Evolutionary conservation across 2,888 invertebrate species (phyloP).

Genomic region (Penaeus monodon): DNA sequence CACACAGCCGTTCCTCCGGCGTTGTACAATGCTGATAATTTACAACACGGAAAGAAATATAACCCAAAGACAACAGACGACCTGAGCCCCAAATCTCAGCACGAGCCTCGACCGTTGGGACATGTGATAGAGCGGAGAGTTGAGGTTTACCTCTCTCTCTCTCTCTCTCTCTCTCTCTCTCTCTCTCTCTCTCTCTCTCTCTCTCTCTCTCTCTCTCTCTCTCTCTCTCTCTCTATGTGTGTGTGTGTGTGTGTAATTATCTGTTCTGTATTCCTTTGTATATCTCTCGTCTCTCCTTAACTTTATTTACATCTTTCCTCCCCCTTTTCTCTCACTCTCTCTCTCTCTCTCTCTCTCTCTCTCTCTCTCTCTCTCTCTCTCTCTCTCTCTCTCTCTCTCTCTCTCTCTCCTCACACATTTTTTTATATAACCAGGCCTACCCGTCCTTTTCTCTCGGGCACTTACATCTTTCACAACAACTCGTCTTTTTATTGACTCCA

Average conservation of each 20-base stretch:
- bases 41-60: slow-evolving; percentile 1
- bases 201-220: not conserved
- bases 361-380: too few relatives aligned
- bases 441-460: too few relatives aligned
- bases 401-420: not conserved
- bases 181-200: not conserved
- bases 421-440: too few relatives aligned
- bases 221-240: not conserved
- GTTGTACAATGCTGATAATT: not conserved
- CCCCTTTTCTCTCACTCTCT: not conserved
- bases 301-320: too few relatives aligned
- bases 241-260: too few relatives aligned
- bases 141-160: not conserved
- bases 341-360: too few relatives aligned
- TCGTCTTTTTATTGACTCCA: too few relatives aligned
- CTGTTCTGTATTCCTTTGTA: too few relatives aligned
- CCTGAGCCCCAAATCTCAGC: slow-evolving; percentile 26
- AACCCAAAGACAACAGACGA: slow-evolving; percentile 34
- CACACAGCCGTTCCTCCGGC: not conserved
- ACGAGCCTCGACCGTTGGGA: slow-evolving; percentile 49
- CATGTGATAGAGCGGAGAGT: not conserved
- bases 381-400: slow-evolving; percentile 1
- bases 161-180: not conserved
- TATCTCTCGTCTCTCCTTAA: not conserved
- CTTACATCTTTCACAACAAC: too few relatives aligned